Conservation (phyloP, 2,113 vertebrate species). For the Dasyprocta punctata region DNA sequence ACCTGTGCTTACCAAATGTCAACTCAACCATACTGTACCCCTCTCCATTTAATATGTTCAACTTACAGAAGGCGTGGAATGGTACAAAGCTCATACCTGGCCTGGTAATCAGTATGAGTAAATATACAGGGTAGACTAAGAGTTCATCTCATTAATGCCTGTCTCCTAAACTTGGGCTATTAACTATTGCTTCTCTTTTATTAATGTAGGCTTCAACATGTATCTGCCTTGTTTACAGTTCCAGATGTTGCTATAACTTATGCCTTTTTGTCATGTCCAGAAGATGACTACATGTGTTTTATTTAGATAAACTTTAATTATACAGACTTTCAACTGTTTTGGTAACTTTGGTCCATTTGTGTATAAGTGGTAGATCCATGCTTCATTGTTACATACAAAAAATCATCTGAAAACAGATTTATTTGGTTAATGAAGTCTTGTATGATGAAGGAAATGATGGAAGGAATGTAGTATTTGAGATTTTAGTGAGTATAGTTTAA, state of each 20-base stretch:
- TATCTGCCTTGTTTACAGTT: slow-evolving; percentile 69
- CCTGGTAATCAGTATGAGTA: slow-evolving; percentile 33
- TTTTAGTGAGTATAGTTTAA: slow-evolving; percentile 48
- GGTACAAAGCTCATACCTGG: slow-evolving; percentile 26
- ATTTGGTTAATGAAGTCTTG: slow-evolving; percentile 69
- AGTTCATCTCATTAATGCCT: slow-evolving; percentile 71
- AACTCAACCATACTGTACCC: background rate
- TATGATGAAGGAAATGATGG: background rate
- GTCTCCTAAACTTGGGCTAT: slow-evolving; percentile 55
- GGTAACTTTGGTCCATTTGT: slow-evolving; percentile 69
- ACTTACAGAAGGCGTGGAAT: background rate
- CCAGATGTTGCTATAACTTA: slow-evolving; percentile 57
- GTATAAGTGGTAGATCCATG: slow-evolving; percentile 51
- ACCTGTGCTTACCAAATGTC: slow-evolving; percentile 53
- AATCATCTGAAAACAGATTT: slow-evolving; percentile 65
- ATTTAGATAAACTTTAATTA: slow-evolving; percentile 78
- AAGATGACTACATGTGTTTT: slow-evolving; percentile 76
- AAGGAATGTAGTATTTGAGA: slow-evolving; percentile 14
- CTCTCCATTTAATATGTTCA: slow-evolving; percentile 5
- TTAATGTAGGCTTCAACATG: slow-evolving; percentile 72
- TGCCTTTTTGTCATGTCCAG: slow-evolving; percentile 59
- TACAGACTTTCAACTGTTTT: slow-evolving; percentile 71
- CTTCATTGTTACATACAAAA: slow-evolving; percentile 59
- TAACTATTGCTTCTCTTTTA: slow-evolving; percentile 67
- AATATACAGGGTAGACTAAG: slow-evolving; percentile 37